Base-by-base conservation (phyloP, 2,888 invertebrate genomes). In the Tubulanus polymorphus region DNA sequence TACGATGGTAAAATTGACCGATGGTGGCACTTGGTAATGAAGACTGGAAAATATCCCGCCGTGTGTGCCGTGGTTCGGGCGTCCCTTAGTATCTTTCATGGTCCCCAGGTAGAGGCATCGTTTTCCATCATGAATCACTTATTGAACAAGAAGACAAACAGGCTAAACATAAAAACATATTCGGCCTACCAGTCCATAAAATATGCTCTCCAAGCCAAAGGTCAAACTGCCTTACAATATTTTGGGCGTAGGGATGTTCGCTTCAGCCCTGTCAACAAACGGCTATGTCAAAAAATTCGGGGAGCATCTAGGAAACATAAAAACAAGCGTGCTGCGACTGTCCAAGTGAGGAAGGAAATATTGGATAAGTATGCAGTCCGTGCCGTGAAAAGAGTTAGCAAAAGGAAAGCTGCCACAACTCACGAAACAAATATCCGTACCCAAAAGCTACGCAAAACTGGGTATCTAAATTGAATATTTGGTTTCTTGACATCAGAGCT, bases 121-220 rank as follows among this genome's bases (percentile, higher is more conserved):
- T 66, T 66, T 45, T 65, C 51, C 59, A 30, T 50, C 6, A 64
- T 66, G 63, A 54, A 51, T 37, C 60, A 66, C 46, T n/a, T n/a
- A n/a, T n/a, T n/a, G n/a, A n/a, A n/a, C n/a, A n/a, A n/a, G n/a
- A n/a, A n/a, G n/a, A n/a, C n/a, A n/a, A n/a, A n/a, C n/a, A n/a
- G n/a, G n/a, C n/a, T n/a, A n/a, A n/a, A n/a, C 41, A 55, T 54
- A 8, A 30, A 55, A 27, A 61, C 63, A 12, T 60, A 12, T 50
- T 56, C 37, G 55, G 54, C 60, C 10, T 55, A 61, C 29, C 61
- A 62, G 51, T 59, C 50, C 20, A 49, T 60, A 0, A 65, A 61
- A 48, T 64, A 64, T 52, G 37, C 32, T 8, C 46, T 64, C n/a
- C 53, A 55, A 32, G 48, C 66, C n/a, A 20, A 23, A n/a, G 18